Percentiles rank a stretch among this genome's conserved stretches.
phyloP scores from a whole-genome alignment of 2,797 vertebrate genomes.

The Intellagama lesueurii region DNA sequence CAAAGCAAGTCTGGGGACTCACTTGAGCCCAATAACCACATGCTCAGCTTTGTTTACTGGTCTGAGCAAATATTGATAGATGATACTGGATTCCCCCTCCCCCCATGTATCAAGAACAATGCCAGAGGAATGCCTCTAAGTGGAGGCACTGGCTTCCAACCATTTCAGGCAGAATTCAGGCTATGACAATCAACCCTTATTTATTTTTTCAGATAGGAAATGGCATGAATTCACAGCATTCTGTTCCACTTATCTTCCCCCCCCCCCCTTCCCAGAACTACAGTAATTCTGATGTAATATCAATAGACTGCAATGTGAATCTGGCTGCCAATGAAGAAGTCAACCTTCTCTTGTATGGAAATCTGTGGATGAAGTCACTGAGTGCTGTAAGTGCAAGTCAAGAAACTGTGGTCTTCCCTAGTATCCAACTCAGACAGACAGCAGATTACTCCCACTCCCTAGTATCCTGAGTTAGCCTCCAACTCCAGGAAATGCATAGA shows the following conservation, averaged over 20 bases:
- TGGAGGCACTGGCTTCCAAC: background rate
- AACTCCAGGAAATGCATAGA: accelerated
- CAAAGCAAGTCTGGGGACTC: background rate
- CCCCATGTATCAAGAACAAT: too few species aligned
- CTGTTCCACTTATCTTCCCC: background rate
- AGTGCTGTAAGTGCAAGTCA: constrained; percentile 82
- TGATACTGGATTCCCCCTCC: background rate
- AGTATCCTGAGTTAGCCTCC: background rate
- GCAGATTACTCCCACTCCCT: accelerated
- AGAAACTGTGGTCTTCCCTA: background rate
- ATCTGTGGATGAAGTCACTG: constrained; percentile 87
- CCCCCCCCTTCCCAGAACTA: constrained; percentile 85
- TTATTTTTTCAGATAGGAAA: too few species aligned
- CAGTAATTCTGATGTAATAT: constrained; percentile 87
- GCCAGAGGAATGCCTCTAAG: too few species aligned
- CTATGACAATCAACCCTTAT: background rate
- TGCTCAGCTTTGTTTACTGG: background rate
- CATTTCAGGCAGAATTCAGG: background rate
- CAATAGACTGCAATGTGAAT: constrained; percentile 86
- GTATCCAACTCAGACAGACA: accelerated
- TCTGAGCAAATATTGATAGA: too few species aligned
- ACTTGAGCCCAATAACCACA: background rate
- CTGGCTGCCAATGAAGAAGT: constrained; percentile 85
- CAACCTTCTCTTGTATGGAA: constrained; percentile 81
- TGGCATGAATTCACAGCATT: background rate